Conservation (phyloP, 37 sponge, comb jelly and placozoan genomes). For the Ephydatia muelleri region DNA sequence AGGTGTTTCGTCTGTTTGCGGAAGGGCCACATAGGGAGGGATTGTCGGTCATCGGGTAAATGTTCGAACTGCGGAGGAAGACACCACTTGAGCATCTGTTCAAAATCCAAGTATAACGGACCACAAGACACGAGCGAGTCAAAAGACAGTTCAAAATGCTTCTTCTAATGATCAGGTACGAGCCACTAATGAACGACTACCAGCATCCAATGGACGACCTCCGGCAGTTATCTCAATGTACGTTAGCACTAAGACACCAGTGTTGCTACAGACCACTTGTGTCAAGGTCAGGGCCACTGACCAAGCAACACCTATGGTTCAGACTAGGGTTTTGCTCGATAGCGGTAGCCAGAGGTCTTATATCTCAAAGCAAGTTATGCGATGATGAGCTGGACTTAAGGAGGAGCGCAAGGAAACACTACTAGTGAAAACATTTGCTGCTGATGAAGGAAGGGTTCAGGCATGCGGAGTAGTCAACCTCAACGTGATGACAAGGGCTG, state of each 20-base stretch:
- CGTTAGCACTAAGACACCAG: neutral
- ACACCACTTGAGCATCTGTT: constrained; percentile 34
- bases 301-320: neutral
- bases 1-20: constrained; percentile 15
- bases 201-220: neutral
- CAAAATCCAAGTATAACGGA: neutral
- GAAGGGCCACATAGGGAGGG: no score
- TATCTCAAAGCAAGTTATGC: neutral
- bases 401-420: neutral
- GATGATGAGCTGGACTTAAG: neutral
- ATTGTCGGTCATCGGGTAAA: neutral
- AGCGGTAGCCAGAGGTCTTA: no score
- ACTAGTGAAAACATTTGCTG: constrained; percentile 16
- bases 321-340: no score
- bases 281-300: neutral
- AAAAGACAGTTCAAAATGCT: neutral
- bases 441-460: neutral
- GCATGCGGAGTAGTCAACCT: constrained; percentile 10
- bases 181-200: constrained; percentile 1
- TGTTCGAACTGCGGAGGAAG: constrained; percentile 29
- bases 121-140: neutral
- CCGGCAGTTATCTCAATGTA: constrained; percentile 1
- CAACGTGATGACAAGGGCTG: neutral
- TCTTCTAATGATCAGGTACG: neutral
- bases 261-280: constrained; percentile 29